Conservation (phyloP, 35 echinoderm and acorn worm genomes). For the Lytechinus variegatus region DNA sequence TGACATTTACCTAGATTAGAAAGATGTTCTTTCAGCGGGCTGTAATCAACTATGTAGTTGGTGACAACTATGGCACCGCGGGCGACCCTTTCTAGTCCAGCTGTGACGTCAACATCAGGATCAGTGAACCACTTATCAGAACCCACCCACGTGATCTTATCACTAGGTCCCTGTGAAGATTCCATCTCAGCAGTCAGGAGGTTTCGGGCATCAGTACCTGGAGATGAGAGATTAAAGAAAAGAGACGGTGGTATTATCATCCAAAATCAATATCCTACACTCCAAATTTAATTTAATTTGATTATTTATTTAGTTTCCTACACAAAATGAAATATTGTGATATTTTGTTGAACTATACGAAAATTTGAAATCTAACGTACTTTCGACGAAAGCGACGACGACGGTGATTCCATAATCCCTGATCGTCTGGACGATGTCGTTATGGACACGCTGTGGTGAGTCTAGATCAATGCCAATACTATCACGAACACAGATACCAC, state of each 20-base stretch:
- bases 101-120: conserved; percentile 39
- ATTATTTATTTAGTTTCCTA: no score
- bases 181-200: conserved; percentile 33
- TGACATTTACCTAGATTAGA: not conserved
- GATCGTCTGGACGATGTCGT: conserved; percentile 29
- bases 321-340: no score
- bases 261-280: no score
- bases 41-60: conserved; percentile 12
- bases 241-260: no score
- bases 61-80: conserved; percentile 38
- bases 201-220: conserved; percentile 31
- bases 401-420: conserved; percentile 35
- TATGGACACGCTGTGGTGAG: conserved; percentile 7
- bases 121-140: conserved; percentile 52
- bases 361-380: not conserved
- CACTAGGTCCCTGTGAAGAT: not conserved
- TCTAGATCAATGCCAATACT: conserved; percentile 35
- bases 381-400: conserved; percentile 45
- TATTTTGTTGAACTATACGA: no score
- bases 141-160: conserved; percentile 49
- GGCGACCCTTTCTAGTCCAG: not conserved
- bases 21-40: not conserved
- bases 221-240: no score
- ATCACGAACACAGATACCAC: conserved; percentile 32
- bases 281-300: no score